Percentiles rank a stretch among this genome's conserved stretches.
These are phyloP conservation scores for Actinia equina DNA, from an alignment of 64 coral and sea anemone species.

Conservation along the genomic window DNA sequence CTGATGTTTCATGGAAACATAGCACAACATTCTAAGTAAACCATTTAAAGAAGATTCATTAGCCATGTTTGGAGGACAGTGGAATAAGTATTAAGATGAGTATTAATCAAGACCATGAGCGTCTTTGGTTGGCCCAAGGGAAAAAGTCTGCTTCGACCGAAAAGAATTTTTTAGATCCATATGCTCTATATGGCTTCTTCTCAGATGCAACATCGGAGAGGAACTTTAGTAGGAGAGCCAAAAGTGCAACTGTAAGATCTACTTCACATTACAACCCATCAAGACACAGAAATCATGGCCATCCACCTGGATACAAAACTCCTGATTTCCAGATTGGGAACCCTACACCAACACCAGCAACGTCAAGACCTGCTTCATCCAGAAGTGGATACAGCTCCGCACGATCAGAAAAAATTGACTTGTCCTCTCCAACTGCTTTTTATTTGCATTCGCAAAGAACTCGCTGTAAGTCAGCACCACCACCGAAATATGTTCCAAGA, in stretches of 20 bases:
- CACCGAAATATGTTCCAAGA: constrained; percentile 18
- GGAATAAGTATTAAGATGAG: constrained; percentile 7
- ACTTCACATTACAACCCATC: not conserved
- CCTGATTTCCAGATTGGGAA: constrained; percentile 15
- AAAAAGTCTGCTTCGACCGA: constrained; percentile 26
- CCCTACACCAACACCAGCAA: constrained; percentile 70
- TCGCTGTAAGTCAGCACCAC: constrained; percentile 85
- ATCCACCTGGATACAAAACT: constrained; percentile 15
- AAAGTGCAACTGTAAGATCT: constrained; percentile 62
- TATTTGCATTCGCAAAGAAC: constrained; percentile 46
- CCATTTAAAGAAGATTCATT: not conserved
- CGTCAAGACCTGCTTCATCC: constrained; percentile 69
- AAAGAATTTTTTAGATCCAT: constrained; percentile 53
- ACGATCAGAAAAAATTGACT: not conserved
- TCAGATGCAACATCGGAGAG: constrained; percentile 28
- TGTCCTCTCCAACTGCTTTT: constrained; percentile 47
- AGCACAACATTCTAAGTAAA: not conserved
- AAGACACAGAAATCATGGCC: constrained; percentile 17
- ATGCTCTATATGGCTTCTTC: constrained; percentile 60
- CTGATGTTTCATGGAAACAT: not conserved
- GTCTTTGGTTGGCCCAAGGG: constrained; percentile 53
- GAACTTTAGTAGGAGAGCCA: constrained; percentile 22
- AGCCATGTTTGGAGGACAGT: not conserved
- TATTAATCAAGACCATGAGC: constrained; percentile 50
- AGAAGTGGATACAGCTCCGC: constrained; percentile 63